A percentile compares a stretch with the other conserved stretches of the same genome.
Conservation (phyloP, 1,140 invertebrate species). For the Drosophila nebulosa region DNA sequence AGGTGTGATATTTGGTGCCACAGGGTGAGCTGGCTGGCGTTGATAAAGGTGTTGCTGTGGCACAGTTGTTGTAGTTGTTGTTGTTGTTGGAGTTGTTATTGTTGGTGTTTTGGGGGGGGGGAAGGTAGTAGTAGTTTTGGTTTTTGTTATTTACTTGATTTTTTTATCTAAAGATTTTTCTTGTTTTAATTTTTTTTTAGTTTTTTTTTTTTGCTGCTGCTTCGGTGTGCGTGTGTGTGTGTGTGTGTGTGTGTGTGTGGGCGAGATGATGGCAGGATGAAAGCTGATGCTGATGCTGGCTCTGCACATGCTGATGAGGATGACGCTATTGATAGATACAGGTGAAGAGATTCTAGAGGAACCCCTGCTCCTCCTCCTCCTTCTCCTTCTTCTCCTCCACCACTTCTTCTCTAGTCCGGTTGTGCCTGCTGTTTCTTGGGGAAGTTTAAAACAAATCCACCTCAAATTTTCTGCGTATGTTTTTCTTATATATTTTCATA, state of each 20-base stretch:
- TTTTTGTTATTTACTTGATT: conserved; percentile 80
- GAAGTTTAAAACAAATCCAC: not conserved
- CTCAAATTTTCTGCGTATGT: not conserved
- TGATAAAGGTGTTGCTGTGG: conserved; percentile 76
- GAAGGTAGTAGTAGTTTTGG: conserved; percentile 78
- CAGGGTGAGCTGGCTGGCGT: conserved; percentile 76
- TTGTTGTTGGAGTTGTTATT: conserved; percentile 49
- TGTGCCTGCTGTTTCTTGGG: not conserved
- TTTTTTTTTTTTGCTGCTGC: conserved; percentile 22
- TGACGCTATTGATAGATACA: conserved; percentile 14
- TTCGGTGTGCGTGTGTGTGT: conserved; percentile 22
- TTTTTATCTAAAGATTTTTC: conserved; percentile 70
- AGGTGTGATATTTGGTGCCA: conserved; percentile 78
- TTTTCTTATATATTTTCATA: conserved; percentile 3
- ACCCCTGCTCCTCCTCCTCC: not conserved
- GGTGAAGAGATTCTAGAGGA: conserved; percentile 4
- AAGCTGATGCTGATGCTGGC: conserved; percentile 8
- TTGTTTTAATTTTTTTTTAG: conserved; percentile 48
- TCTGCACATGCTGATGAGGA: conserved; percentile 40
- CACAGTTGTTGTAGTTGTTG: conserved; percentile 41
- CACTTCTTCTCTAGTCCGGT: conserved; percentile 7
- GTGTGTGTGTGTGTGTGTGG: conserved; percentile 29
- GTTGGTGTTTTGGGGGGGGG: conserved; percentile 45
- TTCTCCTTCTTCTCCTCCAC: no score
- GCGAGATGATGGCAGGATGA: conserved; percentile 1